Evolutionary conservation across 2,797 vertebrate species (phyloP).

Genomic region (Adelosebastes latens): DNA sequence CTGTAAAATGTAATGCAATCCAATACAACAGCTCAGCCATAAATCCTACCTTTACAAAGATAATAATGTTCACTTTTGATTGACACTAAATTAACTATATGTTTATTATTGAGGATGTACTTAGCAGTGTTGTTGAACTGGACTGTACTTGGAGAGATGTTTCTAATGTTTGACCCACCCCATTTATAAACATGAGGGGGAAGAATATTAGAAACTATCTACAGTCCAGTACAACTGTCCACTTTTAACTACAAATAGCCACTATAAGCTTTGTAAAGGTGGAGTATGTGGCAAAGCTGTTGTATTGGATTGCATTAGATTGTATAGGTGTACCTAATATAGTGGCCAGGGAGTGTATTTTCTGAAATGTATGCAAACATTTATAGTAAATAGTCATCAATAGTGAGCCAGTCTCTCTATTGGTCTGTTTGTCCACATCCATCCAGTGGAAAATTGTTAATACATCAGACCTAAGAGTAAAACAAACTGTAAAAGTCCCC

Average conservation of each 20-base stretch:
- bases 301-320: not conserved
- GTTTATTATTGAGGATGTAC: not conserved
- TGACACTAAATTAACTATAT: not conserved
- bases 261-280: not conserved
- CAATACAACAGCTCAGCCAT: not conserved
- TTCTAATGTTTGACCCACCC: not conserved
- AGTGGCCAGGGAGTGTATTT: not conserved
- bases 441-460: not conserved
- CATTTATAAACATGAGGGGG: not conserved
- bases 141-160: not conserved
- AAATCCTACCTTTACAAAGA: not conserved
- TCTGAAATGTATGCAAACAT: not conserved
- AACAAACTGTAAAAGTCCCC: not conserved
- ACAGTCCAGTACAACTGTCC: not conserved
- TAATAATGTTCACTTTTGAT: not conserved
- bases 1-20: not conserved
- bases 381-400: not conserved
- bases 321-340: not conserved
- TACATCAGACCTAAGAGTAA: not conserved
- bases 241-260: not conserved
- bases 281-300: not conserved
- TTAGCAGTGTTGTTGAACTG: not conserved
- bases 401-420: not conserved
- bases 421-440: not conserved
- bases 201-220: not conserved